Evolutionary conservation across 2,113 vertebrate species (phyloP), one percentile per base, ranked within the genome.

Genomic region (Myiagra hebetior): DNA sequence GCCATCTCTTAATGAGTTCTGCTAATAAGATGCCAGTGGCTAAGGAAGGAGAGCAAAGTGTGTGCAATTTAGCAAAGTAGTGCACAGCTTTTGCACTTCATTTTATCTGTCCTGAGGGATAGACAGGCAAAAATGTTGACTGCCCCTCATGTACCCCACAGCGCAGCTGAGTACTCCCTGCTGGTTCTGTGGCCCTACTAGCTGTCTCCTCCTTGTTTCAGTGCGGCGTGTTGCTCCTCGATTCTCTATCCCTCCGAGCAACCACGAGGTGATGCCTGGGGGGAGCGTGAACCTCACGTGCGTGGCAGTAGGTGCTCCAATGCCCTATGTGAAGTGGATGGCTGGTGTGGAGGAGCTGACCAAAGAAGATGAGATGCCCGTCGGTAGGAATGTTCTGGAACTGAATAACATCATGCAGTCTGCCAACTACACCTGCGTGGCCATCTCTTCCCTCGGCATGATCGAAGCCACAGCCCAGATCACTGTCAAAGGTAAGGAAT

Each of bases 281-380:
- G 99, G 99, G 97, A 99, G 98, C 2, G 98, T 99, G 93, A 99
- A 99, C 98, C 98, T 99, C 87, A 99, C 99, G 0, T 99, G 99
- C 2, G 99, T 99, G 64, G 99, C 99, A 1, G 99, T 99, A 63
- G 99, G 99, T 2, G 99, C 99, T 1, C 99, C 99, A 5, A 99
- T 99, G 99, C 99, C 99, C 50, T 99, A 98, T 0, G 99, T 99
- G 80, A 99, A 99, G 98, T 99, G 99, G 99, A 98, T 99, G 98
- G 98, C 98, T 62, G 99, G 98, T 2, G 98, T 98, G 9, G 98
- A 98, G 85, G 99, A 99, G 64, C 98, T 99, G 84, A 99, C 99
- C 91, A 98, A 98, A 95, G 99, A 99, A 86, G 99, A 99, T 3
- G 99, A 99, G 97, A 99, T 99, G 98, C 99, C 99, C 0, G 98